Base-by-base conservation (phyloP, 92 coral and sea anemone genomes). In the Muricea muricata region DNA sequence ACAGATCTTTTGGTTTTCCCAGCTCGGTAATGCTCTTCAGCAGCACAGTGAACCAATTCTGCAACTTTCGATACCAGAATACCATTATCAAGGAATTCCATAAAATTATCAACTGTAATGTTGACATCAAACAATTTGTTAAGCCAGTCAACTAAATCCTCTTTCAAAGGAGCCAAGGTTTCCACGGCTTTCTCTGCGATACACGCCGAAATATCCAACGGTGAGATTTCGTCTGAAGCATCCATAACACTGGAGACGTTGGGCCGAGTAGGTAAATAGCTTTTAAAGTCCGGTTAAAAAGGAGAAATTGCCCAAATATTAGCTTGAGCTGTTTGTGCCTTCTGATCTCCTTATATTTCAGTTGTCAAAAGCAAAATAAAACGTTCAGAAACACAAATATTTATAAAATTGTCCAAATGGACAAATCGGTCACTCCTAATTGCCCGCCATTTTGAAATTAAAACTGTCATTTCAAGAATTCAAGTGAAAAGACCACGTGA, bases 131-230 rank as follows among this genome's bases (percentile, higher is more conserved):
- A 81, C 14, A 97, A 95, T 45, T 91, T 91, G 21, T 82, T 79
- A 15, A 97, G 72, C 99, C 99, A 97, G 21, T 93, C 98, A 0
- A 95, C 90, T n/a, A 96, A 75, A 70, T 96, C 99, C 73, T 96
- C 99, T 85, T 92, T 91, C 48, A 96, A 57, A 31, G 99, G 99
- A 21, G 88, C 89, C 60, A 96, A 82, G 5, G 89, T 88, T 30
- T 96, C 92, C 69, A 88, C 97, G 1, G 93, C 93, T 18, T 92
- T 89, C 70, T 94, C 99, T 48, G 93, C 91, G 54, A 93, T 89
- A 79, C 79, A 87, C 20, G 86, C 74, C 18, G 90, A 87, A 48
- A 87, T 82, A 76, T 87, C 80, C 65, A 87, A 87, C 14, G 56
- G 76, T 8, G 76, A 37, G 5, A 21, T 73, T 74, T 65, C 79